Evolutionary conservation across 2,113 vertebrate genomes (phyloP), one percentile per base, ranked within the genome.

Genomic region (Gopherus flavomarginatus): DNA sequence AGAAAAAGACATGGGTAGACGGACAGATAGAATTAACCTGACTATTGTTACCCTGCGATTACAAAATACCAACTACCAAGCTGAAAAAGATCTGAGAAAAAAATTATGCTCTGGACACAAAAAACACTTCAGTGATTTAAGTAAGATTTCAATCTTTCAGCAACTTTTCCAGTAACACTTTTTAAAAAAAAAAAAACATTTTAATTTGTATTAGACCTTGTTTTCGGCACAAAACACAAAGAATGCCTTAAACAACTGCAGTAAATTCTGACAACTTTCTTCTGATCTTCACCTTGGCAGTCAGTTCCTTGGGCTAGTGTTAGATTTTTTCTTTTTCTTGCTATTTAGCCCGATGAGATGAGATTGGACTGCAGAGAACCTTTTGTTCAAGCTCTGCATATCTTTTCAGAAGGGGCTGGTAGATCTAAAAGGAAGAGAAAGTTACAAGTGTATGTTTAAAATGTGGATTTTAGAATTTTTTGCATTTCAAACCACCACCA

Each of bases 301-400:
- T 85, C 83, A 80, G 88, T 85, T 95, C 90, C 83, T 86, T 86
- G 59, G 77, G 7, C 2, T 0, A 83, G 83, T 91, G 75, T 92
- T 92, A 95, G 83, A 96, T 97, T 96, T 95, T 95, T 93, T 59
- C 88, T 65, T 35, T 90, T 91, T 84, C 92, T 96, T 94, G 86
- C 78, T 97, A 97, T 93, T 97, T 96, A 0, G 0, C 75, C 86
- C 90, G 92, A 94, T 91, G 88, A 94, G 94, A 97, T 31, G 96
- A 96, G 92, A 82, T 31, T 96, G 94, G 3, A 72, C 54, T 91
- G 94, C 11, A 96, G 95, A 97, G 85, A 92, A 98, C 92, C 90
- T 96, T 96, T 81, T 97, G 96, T 83, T 98, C 98, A 94, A 98
- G 98, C 59, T 96, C 97, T 90, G 97, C 96, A 4, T 98, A 98